Evolutionary conservation across 1,140 invertebrate species (phyloP).

Genomic region (Agraylea sexmaculata): DNA sequence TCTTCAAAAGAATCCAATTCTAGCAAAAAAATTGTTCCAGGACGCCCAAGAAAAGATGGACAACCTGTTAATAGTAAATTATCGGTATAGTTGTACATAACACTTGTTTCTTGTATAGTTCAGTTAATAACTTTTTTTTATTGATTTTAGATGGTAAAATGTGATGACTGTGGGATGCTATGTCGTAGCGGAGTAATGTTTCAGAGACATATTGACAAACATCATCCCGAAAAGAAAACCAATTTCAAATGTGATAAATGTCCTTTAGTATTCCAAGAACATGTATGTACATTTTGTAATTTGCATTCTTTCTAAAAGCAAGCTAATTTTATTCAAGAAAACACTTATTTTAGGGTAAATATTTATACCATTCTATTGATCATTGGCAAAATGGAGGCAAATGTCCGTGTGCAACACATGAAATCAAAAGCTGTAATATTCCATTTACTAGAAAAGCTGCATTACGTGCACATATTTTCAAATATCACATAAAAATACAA

Average conservation of each 20-base stretch:
- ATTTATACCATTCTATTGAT: background rate
- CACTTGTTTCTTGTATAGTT: too few species aligned
- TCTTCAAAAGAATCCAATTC: too few species aligned
- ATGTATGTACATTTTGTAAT: background rate
- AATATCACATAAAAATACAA: background rate
- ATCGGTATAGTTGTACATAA: too few species aligned
- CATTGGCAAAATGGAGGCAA: constrained; percentile 6
- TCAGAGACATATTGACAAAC: background rate
- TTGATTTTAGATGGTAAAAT: background rate
- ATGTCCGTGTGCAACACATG: constrained; percentile 1
- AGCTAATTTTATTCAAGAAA: background rate
- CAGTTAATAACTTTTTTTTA: constrained; percentile 1
- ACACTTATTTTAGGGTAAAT: background rate
- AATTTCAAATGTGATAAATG: background rate
- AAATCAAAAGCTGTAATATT: background rate
- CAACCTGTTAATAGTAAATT: background rate
- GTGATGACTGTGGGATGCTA: background rate
- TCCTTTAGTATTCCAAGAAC: background rate
- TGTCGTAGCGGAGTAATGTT: constrained; percentile 1
- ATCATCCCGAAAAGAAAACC: background rate
- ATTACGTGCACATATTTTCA: constrained; percentile 7
- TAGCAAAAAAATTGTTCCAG: too few species aligned
- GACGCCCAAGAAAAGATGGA: constrained; percentile 4
- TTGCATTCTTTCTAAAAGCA: too few species aligned
- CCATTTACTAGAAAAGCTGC: constrained; percentile 5